A percentile compares a stretch with the other conserved stretches of the same genome.
Conservation (phyloP, 2,113 vertebrate genomes). For the Greenwoodochromis staneri region DNA sequence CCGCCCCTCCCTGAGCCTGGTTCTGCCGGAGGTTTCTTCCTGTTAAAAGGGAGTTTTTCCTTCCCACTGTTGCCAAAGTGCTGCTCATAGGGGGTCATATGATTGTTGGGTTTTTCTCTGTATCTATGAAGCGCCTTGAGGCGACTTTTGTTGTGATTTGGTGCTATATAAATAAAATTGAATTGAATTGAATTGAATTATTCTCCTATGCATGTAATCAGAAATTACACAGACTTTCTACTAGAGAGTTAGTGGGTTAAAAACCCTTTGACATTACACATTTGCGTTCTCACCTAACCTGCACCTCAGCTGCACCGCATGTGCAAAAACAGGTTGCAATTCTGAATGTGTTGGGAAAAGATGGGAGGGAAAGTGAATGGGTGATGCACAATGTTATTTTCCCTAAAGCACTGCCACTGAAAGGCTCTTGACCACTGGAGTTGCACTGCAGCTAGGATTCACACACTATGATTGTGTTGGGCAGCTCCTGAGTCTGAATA, state of each 20-base stretch:
- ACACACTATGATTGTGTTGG: conserved; percentile 27
- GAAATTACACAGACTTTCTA: background rate
- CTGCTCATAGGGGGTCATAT: too few relatives aligned
- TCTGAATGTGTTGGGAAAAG: background rate
- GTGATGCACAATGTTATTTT: background rate
- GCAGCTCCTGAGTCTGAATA: conserved; percentile 26
- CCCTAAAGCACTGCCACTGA: conserved; percentile 5
- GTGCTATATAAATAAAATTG: too few relatives aligned
- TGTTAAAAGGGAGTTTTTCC: too few relatives aligned
- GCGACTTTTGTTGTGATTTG: too few relatives aligned
- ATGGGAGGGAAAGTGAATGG: background rate
- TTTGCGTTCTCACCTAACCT: background rate
- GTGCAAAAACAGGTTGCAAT: background rate
- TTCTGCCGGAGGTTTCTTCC: too few relatives aligned
- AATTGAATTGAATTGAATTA: background rate
- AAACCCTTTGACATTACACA: background rate
- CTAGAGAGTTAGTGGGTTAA: background rate
- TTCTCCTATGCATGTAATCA: background rate
- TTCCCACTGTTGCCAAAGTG: too few relatives aligned
- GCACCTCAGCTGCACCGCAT: background rate
- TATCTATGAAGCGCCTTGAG: too few relatives aligned
- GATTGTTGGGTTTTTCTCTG: too few relatives aligned
- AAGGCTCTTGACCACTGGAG: conserved; percentile 8
- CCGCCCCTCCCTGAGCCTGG: too few relatives aligned
- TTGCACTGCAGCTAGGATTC: conserved; percentile 13